phyloP scores from a whole-genome alignment of 2,113 vertebrate genomes.

The Psittacus erithacus region DNA sequence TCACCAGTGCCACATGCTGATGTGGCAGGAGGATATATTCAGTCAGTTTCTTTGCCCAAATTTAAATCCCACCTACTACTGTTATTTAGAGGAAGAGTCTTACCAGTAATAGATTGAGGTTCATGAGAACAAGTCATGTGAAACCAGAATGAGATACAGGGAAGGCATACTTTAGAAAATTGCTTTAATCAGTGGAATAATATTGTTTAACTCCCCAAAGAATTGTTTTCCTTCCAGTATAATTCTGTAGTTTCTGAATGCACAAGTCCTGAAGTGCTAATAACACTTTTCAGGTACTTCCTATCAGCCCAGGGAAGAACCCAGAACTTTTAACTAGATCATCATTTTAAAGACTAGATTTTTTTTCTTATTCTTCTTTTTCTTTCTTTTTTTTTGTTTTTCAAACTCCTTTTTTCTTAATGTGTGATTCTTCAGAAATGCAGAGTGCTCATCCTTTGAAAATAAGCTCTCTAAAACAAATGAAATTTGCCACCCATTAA shows the following conservation, averaged over 20 bases:
- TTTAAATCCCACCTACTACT: not conserved
- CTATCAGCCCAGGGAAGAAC: not conserved
- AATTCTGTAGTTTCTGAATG: not conserved
- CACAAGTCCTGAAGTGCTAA: not conserved
- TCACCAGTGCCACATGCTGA: not conserved
- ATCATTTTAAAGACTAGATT: not conserved
- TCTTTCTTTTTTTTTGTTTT: not conserved
- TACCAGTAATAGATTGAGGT: not conserved
- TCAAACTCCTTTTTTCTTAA: not conserved
- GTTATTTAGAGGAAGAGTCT: not conserved
- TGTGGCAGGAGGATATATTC: not conserved
- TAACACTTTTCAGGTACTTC: not conserved
- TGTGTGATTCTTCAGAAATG: not conserved
- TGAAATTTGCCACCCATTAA: not conserved
- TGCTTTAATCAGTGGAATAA: not conserved
- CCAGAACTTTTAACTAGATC: not conserved
- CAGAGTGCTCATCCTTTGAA: not conserved
- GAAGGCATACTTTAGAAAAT: not conserved
- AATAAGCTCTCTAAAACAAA: not conserved
- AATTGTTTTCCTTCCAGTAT: not conserved
- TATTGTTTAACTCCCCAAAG: not conserved
- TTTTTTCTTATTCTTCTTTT: not conserved
- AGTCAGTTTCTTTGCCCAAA: not conserved
- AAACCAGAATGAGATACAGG: not conserved
- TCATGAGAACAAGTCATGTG: not conserved